phyloP scores from a whole-genome alignment of 2,888 invertebrate genomes.

The Stenolophus ochropezus region DNA sequence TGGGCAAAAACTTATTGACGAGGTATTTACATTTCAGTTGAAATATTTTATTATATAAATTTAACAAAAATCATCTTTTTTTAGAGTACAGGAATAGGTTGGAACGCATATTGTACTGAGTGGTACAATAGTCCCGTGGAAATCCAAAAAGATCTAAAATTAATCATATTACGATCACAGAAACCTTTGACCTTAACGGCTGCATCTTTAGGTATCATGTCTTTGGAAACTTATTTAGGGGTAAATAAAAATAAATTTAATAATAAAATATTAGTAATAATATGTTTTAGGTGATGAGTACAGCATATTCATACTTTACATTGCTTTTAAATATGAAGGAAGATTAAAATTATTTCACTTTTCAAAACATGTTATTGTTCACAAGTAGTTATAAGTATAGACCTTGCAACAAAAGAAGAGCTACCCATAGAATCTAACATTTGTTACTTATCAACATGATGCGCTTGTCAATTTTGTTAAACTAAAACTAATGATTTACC shows the following conservation, averaged over 20 bases:
- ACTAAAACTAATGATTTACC: too few relatives aligned
- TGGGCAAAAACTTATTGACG: constrained; percentile 65
- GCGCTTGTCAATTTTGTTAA: too few relatives aligned
- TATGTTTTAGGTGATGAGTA: constrained; percentile 36
- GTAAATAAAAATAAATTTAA: constrained; percentile 50
- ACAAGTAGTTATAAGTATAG: too few relatives aligned
- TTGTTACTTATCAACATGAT: too few relatives aligned
- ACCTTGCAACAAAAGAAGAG: too few relatives aligned
- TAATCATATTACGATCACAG: constrained; percentile 62
- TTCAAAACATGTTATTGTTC: neutral
- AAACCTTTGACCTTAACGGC: constrained; percentile 63
- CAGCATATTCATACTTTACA: constrained; percentile 49
- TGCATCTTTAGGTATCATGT: constrained; percentile 61
- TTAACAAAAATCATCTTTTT: constrained; percentile 40
- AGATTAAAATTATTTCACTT: constrained; percentile 3
- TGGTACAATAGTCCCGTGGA: constrained; percentile 61
- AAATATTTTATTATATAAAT: too few relatives aligned
- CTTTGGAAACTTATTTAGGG: constrained; percentile 61
- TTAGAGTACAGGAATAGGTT: constrained; percentile 62
- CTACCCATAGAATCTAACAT: too few relatives aligned
- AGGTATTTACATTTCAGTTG: too few relatives aligned
- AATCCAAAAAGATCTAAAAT: constrained; percentile 61
- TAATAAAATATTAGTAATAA: neutral
- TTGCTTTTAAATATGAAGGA: constrained; percentile 46
- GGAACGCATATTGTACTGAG: constrained; percentile 61